Percentiles rank a stretch among this genome's conserved stretches.
phyloP scores from a whole-genome alignment of 2,797 vertebrate species.

The Coregonus ussuriensis region DNA sequence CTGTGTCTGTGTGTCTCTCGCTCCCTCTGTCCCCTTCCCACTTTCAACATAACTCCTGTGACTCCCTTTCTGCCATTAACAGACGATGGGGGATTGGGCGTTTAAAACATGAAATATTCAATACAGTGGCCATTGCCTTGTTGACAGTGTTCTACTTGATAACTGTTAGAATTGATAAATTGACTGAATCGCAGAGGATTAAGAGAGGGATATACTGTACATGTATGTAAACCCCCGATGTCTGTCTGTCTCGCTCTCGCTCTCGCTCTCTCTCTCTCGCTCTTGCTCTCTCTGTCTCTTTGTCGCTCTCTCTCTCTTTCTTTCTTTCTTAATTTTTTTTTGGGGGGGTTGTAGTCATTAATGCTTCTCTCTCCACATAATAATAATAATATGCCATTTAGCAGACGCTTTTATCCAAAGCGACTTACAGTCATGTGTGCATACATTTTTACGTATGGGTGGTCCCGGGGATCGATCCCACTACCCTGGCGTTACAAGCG shows the following conservation, averaged over 20 bases:
- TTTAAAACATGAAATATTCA: neutral
- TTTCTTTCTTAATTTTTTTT: neutral
- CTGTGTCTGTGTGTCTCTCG: conserved; percentile 13
- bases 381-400: no score
- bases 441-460: no score
- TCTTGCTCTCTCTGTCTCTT: neutral
- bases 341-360: neutral
- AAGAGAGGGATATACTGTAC: neutral
- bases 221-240: neutral
- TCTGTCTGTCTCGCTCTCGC: conserved; percentile 2
- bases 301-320: neutral
- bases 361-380: neutral
- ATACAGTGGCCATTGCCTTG: neutral
- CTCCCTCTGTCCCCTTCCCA: neutral
- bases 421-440: no score
- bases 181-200: neutral
- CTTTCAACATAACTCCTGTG: conserved; percentile 14
- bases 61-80: conserved; percentile 18
- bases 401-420: no score
- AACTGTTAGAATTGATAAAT: conserved; percentile 8
- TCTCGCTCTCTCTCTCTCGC: conserved; percentile 15
- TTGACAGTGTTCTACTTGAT: neutral
- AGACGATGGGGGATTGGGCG: neutral
- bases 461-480: no score
- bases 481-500: no score